A percentile compares a stretch with the other conserved stretches of the same genome.
Evolutionary conservation across 2,888 invertebrate species (phyloP).

Genomic region (Cetonia aurata): DNA sequence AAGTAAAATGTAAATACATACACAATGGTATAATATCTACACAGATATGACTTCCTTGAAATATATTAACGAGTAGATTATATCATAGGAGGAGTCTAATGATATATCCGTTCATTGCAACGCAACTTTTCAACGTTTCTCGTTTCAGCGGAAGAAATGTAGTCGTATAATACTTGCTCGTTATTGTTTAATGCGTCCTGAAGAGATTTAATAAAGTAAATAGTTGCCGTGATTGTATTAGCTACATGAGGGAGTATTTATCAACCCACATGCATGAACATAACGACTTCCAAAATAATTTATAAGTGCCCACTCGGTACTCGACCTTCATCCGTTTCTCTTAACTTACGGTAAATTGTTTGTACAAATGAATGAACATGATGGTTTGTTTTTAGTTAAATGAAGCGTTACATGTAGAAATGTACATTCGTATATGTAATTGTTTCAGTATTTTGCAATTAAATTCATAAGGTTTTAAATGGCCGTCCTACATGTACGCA

Average conservation of each 20-base stretch:
- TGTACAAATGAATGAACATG: not conserved
- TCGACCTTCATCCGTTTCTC: slow-evolving; percentile 32
- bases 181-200: slow-evolving; percentile 39
- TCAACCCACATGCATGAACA: slow-evolving; percentile 42
- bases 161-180: slow-evolving; percentile 14
- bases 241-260: slow-evolving; percentile 43
- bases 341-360: slow-evolving; percentile 25
- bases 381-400: too few relatives aligned
- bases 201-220: slow-evolving; percentile 46
- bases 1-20: slow-evolving; percentile 1
- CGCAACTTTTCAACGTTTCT: slow-evolving; percentile 9
- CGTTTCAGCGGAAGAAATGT: slow-evolving; percentile 31
- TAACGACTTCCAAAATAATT: slow-evolving; percentile 39
- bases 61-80: slow-evolving; percentile 10
- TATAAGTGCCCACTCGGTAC: slow-evolving; percentile 37
- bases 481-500: too few relatives aligned
- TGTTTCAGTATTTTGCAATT: too few relatives aligned
- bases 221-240: slow-evolving; percentile 47
- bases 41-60: too few relatives aligned
- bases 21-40: not conserved
- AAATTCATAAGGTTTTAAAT: too few relatives aligned
- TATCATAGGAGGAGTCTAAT: slow-evolving; percentile 1
- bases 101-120: slow-evolving; percentile 20
- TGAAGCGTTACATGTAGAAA: too few relatives aligned
- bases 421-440: too few relatives aligned